phyloP scores from a whole-genome alignment of 2,888 invertebrate species.

The Drosophila infuscata region DNA sequence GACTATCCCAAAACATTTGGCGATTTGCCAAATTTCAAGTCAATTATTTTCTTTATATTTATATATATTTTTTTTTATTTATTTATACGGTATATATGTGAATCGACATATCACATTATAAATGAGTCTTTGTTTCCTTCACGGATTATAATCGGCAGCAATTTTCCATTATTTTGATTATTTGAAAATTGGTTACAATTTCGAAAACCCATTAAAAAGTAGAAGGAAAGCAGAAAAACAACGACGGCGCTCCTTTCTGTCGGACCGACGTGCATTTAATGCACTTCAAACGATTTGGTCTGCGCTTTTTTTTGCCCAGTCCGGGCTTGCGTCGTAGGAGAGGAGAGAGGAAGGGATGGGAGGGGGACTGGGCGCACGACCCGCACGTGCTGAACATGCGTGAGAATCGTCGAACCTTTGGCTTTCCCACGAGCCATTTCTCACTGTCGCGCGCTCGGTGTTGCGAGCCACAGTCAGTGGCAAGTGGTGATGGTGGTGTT shows the following conservation, averaged over 20 bases:
- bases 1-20: not conserved
- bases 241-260: constrained; percentile 35
- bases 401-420: constrained; percentile 84
- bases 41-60: not conserved
- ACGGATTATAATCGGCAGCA: constrained; percentile 41
- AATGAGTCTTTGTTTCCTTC: constrained; percentile 21
- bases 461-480: not conserved
- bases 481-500: constrained; percentile 13
- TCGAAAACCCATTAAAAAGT: constrained; percentile 65
- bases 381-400: constrained; percentile 84
- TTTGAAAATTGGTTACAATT: constrained; percentile 70
- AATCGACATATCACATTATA: not conserved
- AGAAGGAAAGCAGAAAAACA: constrained; percentile 10
- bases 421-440: constrained; percentile 82
- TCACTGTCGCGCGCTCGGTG: constrained; percentile 37
- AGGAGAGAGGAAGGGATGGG: not conserved
- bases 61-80: not conserved
- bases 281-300: constrained; percentile 73
- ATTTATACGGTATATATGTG: not conserved
- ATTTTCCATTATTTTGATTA: constrained; percentile 62
- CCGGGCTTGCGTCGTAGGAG: not conserved
- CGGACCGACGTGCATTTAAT: constrained; percentile 70
- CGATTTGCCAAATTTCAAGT: not conserved
- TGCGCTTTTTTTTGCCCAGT: constrained; percentile 33
- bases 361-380: constrained; percentile 67